phyloP scores from a whole-genome alignment of 2,113 vertebrate species.

The Holacanthus passer region DNA sequence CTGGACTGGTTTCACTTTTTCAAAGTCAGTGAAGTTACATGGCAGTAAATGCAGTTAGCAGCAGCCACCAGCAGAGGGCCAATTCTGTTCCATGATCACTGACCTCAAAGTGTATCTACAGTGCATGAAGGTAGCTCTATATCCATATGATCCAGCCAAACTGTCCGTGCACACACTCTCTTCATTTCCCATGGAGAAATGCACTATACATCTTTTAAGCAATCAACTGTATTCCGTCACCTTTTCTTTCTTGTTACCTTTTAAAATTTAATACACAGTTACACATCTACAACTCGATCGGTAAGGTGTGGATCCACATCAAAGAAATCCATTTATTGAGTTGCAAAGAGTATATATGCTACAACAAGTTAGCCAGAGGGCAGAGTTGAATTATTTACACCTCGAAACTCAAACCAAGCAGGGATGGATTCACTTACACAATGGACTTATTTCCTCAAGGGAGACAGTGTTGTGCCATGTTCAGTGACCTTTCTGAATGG shows the following conservation, averaged over 20 bases:
- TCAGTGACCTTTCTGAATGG: slow-evolving; percentile 27
- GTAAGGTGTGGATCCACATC: not conserved
- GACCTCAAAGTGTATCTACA: not conserved
- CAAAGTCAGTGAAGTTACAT: too few relatives aligned
- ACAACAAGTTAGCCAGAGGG: slow-evolving; percentile 4
- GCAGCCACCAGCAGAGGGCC: slow-evolving; percentile 57
- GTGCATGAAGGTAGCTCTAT: not conserved
- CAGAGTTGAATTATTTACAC: slow-evolving; percentile 70
- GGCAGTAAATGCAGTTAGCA: slow-evolving; percentile 25
- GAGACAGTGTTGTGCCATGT: slow-evolving; percentile 50
- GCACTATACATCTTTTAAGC: not conserved
- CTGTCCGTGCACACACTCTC: not conserved
- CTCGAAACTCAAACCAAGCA: slow-evolving; percentile 48
- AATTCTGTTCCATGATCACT: not conserved
- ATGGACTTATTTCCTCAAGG: slow-evolving; percentile 18
- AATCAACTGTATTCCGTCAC: not conserved
- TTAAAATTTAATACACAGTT: not conserved
- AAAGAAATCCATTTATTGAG: not conserved
- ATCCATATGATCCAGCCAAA: not conserved
- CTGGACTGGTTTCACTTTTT: slow-evolving; percentile 9
- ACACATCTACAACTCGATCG: not conserved
- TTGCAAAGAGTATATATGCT: slow-evolving; percentile 3
- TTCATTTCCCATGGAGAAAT: not conserved
- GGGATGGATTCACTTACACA: slow-evolving; percentile 45
- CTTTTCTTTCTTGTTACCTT: not conserved